Conservation (phyloP, 2,797 vertebrate species). For the Pangasius sanitwongsei region DNA sequence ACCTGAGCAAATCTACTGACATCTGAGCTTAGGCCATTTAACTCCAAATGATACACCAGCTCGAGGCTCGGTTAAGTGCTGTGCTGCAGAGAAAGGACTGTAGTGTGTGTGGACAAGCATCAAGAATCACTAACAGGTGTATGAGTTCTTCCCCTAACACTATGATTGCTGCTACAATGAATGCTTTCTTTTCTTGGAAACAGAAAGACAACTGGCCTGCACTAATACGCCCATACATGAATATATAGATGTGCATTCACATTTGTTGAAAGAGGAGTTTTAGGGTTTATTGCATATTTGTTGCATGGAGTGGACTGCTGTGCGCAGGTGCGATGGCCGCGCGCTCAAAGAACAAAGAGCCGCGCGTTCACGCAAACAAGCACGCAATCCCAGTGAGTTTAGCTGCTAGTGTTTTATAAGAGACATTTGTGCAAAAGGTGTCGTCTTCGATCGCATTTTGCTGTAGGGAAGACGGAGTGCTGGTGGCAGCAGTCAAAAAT, state of each 20-base stretch:
- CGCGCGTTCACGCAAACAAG: conserved; percentile 21
- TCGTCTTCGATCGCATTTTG: neutral
- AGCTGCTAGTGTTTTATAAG: neutral
- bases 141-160: neutral
- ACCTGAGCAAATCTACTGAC: conserved; percentile 54
- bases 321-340: conserved; percentile 43
- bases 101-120: conserved; percentile 17
- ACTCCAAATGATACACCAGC: conserved; percentile 46
- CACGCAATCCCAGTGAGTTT: neutral
- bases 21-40: conserved; percentile 54
- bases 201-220: neutral
- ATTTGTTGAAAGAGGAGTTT: neutral
- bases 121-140: conserved; percentile 31
- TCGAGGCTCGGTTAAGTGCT: conserved; percentile 33
- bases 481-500: neutral
- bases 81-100: conserved; percentile 23
- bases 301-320: neutral
- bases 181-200: neutral
- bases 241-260: neutral
- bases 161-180: neutral
- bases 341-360: conserved; percentile 53
- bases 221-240: neutral
- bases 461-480: neutral
- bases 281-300: neutral
- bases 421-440: neutral